These are phyloP conservation scores for Sialis fuliginosa DNA, from an alignment of 2,888 invertebrate species.

Conservation along the genomic window DNA sequence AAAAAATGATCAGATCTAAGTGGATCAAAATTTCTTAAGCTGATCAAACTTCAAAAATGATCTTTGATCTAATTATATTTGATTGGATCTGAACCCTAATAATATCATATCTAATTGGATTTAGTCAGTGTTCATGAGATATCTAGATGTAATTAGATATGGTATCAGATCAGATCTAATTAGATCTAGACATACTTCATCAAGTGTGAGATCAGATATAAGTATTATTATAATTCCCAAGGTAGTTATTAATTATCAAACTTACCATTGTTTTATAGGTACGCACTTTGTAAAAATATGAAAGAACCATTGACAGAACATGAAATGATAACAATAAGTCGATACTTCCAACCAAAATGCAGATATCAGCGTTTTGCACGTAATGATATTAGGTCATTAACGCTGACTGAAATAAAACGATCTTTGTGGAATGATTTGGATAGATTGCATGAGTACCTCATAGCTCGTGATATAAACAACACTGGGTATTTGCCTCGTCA, in stretches of 20 bases:
- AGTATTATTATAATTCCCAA: neutral
- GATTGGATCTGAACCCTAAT: too few species aligned
- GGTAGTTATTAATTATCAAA: conserved; percentile 4
- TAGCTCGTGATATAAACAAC: conserved; percentile 34
- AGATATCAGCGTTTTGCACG: conserved; percentile 24
- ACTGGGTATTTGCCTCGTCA: conserved; percentile 36
- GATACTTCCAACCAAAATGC: conserved; percentile 49
- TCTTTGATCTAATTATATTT: too few species aligned
- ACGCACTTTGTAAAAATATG: conserved; percentile 46
- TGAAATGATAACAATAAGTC: conserved; percentile 58
- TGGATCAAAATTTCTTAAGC: too few species aligned
- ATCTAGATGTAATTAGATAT: too few species aligned
- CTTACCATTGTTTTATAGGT: conserved; percentile 25
- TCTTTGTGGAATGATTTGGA: conserved; percentile 54
- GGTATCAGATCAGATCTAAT: too few species aligned
- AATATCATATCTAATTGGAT: too few species aligned
- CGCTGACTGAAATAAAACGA: conserved; percentile 53
- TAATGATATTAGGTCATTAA: conserved; percentile 31
- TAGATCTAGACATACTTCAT: too few species aligned
- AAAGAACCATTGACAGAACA: conserved; percentile 57
- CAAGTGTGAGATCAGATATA: too few species aligned
- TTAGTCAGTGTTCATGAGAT: too few species aligned
- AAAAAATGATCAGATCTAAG: too few species aligned
- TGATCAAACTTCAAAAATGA: too few species aligned
- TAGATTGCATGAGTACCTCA: conserved; percentile 38